A percentile compares a stretch with the other conserved stretches of the same genome.
These are phyloP conservation scores for Lamellibrachia satsuma DNA, from an alignment of 2,888 invertebrate species.

Conservation along the genomic window DNA sequence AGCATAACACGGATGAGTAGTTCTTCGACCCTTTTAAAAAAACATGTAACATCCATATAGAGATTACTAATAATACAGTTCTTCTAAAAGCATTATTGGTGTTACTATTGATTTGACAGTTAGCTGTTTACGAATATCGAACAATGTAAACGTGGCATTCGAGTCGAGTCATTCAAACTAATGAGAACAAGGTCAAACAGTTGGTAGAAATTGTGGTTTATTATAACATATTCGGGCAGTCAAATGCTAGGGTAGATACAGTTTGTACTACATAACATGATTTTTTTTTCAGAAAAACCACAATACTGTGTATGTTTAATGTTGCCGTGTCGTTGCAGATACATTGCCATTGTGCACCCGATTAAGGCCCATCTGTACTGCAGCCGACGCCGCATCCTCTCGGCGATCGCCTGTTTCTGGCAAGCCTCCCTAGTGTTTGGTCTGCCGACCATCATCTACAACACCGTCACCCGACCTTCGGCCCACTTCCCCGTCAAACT, in stretches of 20 bases:
- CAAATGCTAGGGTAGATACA: background rate
- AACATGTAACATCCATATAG: too few relatives aligned
- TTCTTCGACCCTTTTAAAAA: too few relatives aligned
- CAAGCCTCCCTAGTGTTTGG: slow-evolving; percentile 59
- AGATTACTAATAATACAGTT: too few relatives aligned
- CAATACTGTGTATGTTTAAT: slow-evolving; percentile 25
- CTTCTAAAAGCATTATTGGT: too few relatives aligned
- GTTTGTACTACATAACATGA: background rate
- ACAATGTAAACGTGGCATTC: too few relatives aligned
- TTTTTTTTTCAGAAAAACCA: background rate
- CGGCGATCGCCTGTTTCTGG: slow-evolving; percentile 63
- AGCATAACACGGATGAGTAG: too few relatives aligned
- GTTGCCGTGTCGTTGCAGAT: slow-evolving; percentile 49
- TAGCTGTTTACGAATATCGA: too few relatives aligned
- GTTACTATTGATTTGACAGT: too few relatives aligned
- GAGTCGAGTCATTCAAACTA: too few relatives aligned
- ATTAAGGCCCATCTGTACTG: slow-evolving; percentile 65
- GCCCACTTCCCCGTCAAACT: slow-evolving; percentile 44
- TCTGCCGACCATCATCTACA: slow-evolving; percentile 60
- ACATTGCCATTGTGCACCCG: slow-evolving; percentile 65
- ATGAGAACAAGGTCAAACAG: too few relatives aligned
- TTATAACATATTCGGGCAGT: too few relatives aligned
- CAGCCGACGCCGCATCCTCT: slow-evolving; percentile 57
- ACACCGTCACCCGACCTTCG: slow-evolving; percentile 47
- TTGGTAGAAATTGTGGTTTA: background rate